Conservation (phyloP, 2,888 invertebrate genomes). For the Agrochola litura region DNA sequence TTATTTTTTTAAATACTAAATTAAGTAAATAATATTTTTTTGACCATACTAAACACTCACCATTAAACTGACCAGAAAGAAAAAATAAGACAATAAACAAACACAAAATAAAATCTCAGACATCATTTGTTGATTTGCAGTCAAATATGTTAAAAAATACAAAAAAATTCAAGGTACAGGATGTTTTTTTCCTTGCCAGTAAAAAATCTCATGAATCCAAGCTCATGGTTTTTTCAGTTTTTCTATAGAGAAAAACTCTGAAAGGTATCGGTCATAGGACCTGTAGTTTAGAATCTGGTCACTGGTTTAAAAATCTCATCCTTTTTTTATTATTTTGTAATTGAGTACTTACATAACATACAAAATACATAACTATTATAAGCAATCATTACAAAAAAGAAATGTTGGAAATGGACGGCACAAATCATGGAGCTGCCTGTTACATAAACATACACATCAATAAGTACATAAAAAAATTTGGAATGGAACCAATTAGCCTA, state of each 20-base stretch:
- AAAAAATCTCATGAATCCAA: background rate
- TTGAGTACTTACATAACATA: conserved; percentile 7
- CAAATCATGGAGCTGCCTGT: conserved; percentile 11
- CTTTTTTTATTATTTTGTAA: background rate
- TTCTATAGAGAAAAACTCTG: background rate
- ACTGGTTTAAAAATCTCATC: background rate
- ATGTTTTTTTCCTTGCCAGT: background rate
- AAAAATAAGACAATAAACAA: conserved; percentile 29
- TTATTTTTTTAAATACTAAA: conserved; percentile 23
- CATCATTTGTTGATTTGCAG: background rate
- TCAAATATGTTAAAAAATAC: background rate
- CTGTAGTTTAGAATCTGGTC: background rate
- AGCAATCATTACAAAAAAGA: background rate
- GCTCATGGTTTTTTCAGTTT: background rate
- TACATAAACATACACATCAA: conserved; percentile 13
- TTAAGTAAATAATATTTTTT: conserved; percentile 39
- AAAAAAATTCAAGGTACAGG: background rate
- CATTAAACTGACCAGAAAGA: conserved; percentile 1
- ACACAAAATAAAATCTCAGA: conserved; percentile 32
- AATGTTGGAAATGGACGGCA: conserved; percentile 11
- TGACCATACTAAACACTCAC: conserved; percentile 4
- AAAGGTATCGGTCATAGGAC: background rate
- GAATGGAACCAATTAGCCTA: conserved; percentile 20
- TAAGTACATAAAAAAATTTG: conserved; percentile 37
- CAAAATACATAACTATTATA: conserved; percentile 2